These are phyloP conservation scores for Gryllus bimaculatus DNA, from an alignment of 1,140 invertebrate species.

Conservation along the genomic window DNA sequence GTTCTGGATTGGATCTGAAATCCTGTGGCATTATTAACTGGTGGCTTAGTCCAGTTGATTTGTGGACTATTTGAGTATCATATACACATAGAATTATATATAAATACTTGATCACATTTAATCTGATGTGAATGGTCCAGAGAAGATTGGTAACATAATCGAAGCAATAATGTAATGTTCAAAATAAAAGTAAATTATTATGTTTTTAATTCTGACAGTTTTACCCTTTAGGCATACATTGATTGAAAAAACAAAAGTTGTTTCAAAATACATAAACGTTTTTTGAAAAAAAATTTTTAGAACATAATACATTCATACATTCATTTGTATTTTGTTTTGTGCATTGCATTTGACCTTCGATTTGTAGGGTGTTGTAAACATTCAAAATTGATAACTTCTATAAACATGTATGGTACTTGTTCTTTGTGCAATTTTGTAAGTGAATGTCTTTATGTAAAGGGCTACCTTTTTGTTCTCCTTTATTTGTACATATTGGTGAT, in stretches of 20 bases:
- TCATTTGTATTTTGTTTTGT: neutral
- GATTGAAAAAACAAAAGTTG: neutral
- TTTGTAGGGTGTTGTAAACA: neutral
- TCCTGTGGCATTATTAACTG: constrained; percentile 10
- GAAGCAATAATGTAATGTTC: constrained; percentile 5
- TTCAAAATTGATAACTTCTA: neutral
- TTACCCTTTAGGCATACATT: neutral
- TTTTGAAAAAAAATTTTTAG: neutral
- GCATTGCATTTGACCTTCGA: neutral
- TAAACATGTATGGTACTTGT: neutral
- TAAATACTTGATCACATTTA: neutral
- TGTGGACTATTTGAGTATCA: neutral
- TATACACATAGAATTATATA: constrained; percentile 6
- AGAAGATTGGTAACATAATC: neutral
- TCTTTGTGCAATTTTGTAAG: neutral
- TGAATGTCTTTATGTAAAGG: neutral
- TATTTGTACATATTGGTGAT: neutral
- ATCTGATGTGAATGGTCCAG: neutral
- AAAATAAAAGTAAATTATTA: neutral
- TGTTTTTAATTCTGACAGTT: neutral
- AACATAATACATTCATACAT: neutral
- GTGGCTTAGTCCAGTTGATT: constrained; percentile 2
- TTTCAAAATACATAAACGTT: neutral
- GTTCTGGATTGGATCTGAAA: neutral
- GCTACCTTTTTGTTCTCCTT: neutral